These are phyloP conservation scores for Dicrurus megarhynchus DNA, from an alignment of 2,113 vertebrate species.

Conservation along the genomic window DNA sequence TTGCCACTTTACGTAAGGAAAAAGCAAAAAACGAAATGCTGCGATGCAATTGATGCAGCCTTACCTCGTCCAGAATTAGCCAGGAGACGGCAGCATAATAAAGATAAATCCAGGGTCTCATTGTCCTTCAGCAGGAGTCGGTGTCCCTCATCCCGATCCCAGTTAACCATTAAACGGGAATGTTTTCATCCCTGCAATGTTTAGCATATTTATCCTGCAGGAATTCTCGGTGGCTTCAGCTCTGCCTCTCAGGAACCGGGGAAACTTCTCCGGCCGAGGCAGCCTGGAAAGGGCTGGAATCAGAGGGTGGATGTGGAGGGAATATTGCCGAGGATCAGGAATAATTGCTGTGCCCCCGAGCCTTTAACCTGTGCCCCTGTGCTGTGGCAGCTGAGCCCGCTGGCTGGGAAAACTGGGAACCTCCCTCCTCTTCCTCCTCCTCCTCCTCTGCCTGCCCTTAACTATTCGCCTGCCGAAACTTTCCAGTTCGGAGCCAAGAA, in stretches of 20 bases:
- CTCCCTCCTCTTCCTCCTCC: neutral
- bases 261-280: neutral
- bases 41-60: neutral
- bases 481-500: neutral
- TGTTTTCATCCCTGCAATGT: neutral
- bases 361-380: neutral
- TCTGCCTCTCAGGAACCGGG: neutral
- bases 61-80: neutral
- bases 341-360: neutral
- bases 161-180: neutral
- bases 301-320: neutral
- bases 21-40: neutral
- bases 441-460: neutral
- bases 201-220: neutral
- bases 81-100: constrained; percentile 2
- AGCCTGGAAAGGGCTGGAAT: neutral
- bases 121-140: constrained; percentile 40
- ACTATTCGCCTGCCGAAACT: constrained; percentile 54
- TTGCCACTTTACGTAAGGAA: neutral
- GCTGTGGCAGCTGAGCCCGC: neutral
- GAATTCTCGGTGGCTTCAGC: neutral
- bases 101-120: neutral
- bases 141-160: neutral
- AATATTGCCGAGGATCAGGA: neutral
- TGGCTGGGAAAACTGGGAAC: neutral